Evolutionary conservation across 2,888 invertebrate species (phyloP), one percentile per base, ranked within the genome.

Genomic region (Agrypnus murinus): DNA sequence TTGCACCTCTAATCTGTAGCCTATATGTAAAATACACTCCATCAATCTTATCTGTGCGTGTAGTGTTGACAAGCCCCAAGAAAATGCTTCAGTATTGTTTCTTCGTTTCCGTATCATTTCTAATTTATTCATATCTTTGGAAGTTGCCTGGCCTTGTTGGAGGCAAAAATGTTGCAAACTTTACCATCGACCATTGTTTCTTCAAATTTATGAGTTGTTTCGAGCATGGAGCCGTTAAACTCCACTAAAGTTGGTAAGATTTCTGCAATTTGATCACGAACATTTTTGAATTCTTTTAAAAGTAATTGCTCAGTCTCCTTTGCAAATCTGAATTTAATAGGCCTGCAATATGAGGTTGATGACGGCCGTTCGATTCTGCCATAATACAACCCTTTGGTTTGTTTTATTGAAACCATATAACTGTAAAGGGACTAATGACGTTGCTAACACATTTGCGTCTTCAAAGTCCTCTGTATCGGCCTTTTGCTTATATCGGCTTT

Each of bases 1-100:
- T 14, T 34, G 1, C 7, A 19, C 12, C 1, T 62, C 62, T 34
- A 46, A 12, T 32, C 31, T 19, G 31, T 62, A 62, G n/a, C 17
- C 10, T 17, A 62, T 62, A 34, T 62, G 62, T 15, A 62, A 31
- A 1, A 62, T 32, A 62, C 62, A 48, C 34, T 62, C 62, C 58
- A 58, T 58, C 8, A 58, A 40, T n/a, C 58, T 17, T 2, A 38
- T 58, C 8, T 58, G 17, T 1, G 40, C 58, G 19, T 58, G 58
- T 17, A 58, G 8, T n/a, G 43, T 58, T 1, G 58, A 58, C 17
- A 58, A 19, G 1, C 58, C 58, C 40, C 40, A 40, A 10, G 40
- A 58, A 19, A 50, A 50, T n/a, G 50, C 25, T 0, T 50, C 10
- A 3, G 10, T 4, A 32, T 50, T 12, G 25, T 31, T n/a, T 2